These are phyloP conservation scores for Hippolais icterina DNA, from an alignment of 2,113 vertebrate species.

Conservation along the genomic window DNA sequence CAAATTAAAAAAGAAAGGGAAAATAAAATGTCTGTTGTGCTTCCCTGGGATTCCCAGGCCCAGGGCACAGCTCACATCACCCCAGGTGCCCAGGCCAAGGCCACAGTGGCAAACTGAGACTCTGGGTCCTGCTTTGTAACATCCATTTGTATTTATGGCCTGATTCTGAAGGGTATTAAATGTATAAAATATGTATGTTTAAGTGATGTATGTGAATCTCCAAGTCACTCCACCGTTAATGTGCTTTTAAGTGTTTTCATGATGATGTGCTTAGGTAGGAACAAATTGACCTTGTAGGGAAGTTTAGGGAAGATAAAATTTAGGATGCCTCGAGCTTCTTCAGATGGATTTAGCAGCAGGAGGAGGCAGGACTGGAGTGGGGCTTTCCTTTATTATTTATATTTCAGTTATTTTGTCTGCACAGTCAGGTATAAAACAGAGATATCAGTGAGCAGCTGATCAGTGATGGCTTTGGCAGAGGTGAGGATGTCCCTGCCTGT, in stretches of 20 bases:
- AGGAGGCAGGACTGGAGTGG: background rate
- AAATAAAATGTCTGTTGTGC: background rate
- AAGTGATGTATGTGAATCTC: background rate
- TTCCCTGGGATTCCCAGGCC: background rate
- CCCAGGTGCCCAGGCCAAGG: fast-evolving
- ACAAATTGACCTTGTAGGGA: background rate
- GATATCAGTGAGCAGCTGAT: background rate
- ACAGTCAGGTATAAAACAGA: fast-evolving
- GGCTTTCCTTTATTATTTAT: background rate
- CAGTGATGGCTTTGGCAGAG: background rate
- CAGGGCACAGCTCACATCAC: background rate
- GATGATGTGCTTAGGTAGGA: background rate
- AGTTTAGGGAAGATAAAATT: background rate
- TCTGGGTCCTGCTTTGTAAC: background rate
- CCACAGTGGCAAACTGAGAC: background rate
- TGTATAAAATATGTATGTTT: slow-evolving; percentile 22
- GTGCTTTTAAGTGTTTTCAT: slow-evolving; percentile 11
- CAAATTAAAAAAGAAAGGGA: background rate
- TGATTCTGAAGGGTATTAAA: background rate
- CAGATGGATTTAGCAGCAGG: background rate
- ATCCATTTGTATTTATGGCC: background rate
- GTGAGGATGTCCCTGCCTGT: background rate
- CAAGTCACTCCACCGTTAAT: background rate
- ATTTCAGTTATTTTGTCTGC: background rate
- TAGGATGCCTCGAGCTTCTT: background rate